Conservation (phyloP, 2,113 vertebrate species). For the Rynchops niger region DNA sequence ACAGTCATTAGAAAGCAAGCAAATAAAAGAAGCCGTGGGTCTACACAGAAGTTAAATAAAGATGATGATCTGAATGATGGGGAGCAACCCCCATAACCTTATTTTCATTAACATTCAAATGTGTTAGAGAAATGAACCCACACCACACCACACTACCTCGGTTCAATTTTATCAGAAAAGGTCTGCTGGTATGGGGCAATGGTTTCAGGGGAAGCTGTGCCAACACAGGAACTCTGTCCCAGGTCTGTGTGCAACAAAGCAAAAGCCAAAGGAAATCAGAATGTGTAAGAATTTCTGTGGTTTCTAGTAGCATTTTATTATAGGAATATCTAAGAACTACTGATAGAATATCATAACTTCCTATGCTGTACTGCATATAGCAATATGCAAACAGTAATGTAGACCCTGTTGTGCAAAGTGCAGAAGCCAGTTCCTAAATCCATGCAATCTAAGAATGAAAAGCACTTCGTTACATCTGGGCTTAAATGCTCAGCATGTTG, state of each 20-base stretch:
- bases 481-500: not conserved
- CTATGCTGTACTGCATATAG: not conserved
- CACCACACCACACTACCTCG: not conserved
- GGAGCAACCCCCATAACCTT: not conserved
- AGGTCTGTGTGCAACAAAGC: not conserved
- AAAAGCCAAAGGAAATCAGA: not conserved
- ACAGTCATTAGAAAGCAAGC: not conserved
- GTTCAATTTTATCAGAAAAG: not conserved
- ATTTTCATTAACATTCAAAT: not conserved
- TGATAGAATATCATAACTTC: not conserved
- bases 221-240: not conserved
- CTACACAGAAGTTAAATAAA: not conserved
- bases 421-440: not conserved
- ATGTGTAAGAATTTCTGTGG: not conserved
- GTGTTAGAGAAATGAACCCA: not conserved
- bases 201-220: not conserved
- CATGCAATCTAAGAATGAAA: not conserved
- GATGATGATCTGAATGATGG: not conserved
- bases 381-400: not conserved
- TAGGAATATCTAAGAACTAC: not conserved
- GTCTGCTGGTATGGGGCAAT: not conserved
- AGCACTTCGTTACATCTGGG: not conserved
- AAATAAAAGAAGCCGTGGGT: not conserved
- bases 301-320: not conserved
- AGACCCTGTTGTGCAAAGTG: not conserved